Conservation (phyloP, 2,888 invertebrate species). For the Coelogynopora nodosa region DNA sequence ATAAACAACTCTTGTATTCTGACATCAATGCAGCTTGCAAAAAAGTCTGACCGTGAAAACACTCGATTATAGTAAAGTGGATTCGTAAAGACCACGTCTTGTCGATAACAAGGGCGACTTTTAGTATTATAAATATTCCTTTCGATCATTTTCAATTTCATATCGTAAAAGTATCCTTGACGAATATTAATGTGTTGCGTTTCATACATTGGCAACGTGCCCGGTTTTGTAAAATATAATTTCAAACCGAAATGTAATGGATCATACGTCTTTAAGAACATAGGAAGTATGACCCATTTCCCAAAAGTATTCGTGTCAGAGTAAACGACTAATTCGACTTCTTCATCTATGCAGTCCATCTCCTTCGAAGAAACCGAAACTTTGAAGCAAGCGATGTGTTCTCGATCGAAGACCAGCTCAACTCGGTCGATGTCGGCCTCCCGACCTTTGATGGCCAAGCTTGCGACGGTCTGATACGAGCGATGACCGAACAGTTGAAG, state of each 20-base stretch:
- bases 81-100: background rate
- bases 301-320: background rate
- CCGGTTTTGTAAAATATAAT: background rate
- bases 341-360: background rate
- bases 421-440: background rate
- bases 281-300: background rate
- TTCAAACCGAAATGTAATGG: background rate
- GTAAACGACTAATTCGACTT: background rate
- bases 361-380: background rate
- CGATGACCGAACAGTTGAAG: background rate
- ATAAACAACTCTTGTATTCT: background rate
- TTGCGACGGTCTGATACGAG: background rate
- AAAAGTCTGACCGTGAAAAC: background rate
- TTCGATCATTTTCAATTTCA: background rate
- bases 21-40: background rate
- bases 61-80: background rate
- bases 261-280: background rate
- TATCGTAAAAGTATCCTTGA: background rate
- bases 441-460: background rate
- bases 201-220: background rate
- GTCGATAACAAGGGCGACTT: background rate
- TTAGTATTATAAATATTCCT: background rate
- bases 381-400: background rate
- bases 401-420: background rate
- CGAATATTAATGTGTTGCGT: background rate